Evolutionary conservation across 2,797 vertebrate genomes (phyloP).

Genomic region (Dicrostonyx torquatus): DNA sequence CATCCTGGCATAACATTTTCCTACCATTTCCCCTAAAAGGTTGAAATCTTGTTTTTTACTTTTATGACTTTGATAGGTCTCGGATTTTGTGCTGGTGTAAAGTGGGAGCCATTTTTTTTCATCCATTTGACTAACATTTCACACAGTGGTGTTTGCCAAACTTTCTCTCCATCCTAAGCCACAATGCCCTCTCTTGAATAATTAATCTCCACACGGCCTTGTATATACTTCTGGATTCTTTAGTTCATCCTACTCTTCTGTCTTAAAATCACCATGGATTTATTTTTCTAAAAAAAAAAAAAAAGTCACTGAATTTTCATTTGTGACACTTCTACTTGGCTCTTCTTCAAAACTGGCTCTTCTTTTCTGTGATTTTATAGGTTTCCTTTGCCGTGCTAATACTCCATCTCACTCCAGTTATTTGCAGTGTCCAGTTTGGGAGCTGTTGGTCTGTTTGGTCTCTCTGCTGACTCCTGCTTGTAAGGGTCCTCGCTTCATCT

Average conservation of each 20-base stretch:
- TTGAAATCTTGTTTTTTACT: neutral
- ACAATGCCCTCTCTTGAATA: neutral
- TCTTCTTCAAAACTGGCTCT: constrained; percentile 1
- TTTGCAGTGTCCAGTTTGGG: neutral
- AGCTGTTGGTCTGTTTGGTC: neutral
- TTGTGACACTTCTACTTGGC: neutral
- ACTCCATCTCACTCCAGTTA: neutral
- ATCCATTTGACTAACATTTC: neutral
- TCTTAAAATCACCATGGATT: neutral
- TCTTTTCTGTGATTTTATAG: neutral
- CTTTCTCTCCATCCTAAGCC: neutral
- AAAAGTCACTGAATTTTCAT: neutral
- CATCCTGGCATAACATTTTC: neutral
- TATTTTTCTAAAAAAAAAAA: neutral
- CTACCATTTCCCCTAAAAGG: neutral
- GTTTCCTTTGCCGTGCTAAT: neutral
- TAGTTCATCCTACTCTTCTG: neutral
- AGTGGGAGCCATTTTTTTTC: neutral
- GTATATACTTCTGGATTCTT: neutral
- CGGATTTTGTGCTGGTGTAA: neutral
- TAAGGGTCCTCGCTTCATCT: neutral
- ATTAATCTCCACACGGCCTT: neutral
- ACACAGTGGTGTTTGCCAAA: neutral
- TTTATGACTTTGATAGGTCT: neutral
- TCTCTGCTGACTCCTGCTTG: neutral